Evolutionary conservation across 1,140 invertebrate genomes (phyloP), one percentile per base, ranked within the genome.

Genomic region (Eupristina koningsbergeri): DNA sequence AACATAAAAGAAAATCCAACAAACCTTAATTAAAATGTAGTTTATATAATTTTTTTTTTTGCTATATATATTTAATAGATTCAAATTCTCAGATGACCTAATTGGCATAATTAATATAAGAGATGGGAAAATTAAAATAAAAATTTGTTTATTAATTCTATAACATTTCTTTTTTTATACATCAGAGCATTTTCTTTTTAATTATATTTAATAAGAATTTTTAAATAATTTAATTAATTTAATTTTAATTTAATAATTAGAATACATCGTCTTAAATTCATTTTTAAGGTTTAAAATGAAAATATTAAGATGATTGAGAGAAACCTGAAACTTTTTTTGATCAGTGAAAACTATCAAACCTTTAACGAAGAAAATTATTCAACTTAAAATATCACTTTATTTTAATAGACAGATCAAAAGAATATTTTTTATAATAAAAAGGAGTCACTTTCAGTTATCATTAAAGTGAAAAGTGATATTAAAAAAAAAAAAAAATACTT

Each of bases 291-390:
- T 77, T 63, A 15, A 61, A 17, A 22, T 9, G 15, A n/a, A 34
- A 34, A 76, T 36, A 5, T 50, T 71, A n/a, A 31, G n/a, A 50
- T 5, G 29, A n/a, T 5, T 58, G 22, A 15, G 34, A 53, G 22
- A 31, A 22, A 36, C 64, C 39, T 7, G 29, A 19, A 50, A 71
- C 5, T 47, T 64, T 75, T 47, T 5, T 45, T 7, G 31, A 41
- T 67, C 26, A 13, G n/a, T 34, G 22, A 75, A 53, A 31, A 76
- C 31, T 58, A 58, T 36, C 22, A 36, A 67, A 47, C 2, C 3
- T n/a, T 73, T 73, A 58, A 80, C 9, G 77, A 80, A 80, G 63
- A 67, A 80, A 80, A 80, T 80, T 67, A 80, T 67, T 29, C n/a
- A 15, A 34, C 29, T 64, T 47, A 5, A 47, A 67, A 63, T 29